Percentiles rank a stretch among this genome's conserved stretches.
phyloP scores from a whole-genome alignment of 2,888 invertebrate genomes.

The Aphidius colemani region DNA sequence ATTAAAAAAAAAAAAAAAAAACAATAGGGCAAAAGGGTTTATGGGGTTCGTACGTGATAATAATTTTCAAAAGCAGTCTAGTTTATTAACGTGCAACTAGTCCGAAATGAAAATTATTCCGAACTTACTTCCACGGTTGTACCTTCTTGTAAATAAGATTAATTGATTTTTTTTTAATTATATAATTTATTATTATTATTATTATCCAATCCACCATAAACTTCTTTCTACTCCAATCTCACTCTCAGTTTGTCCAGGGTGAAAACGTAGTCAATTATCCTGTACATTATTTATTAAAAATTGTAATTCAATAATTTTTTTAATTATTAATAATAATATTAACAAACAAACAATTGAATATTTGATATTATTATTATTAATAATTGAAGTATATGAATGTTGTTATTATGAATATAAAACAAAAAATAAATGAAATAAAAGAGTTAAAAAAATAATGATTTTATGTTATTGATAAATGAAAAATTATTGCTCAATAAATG shows the following conservation, averaged over 20 bases:
- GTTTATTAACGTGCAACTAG: conserved; percentile 39
- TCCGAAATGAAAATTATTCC: conserved; percentile 43
- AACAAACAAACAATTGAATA: not conserved
- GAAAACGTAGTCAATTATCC: conserved; percentile 56
- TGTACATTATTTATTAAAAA: conserved; percentile 46
- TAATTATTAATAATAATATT: not conserved
- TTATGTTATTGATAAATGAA: no score
- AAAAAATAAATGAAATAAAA: conserved; percentile 11
- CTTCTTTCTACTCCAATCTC: conserved; percentile 54
- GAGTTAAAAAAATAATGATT: no score
- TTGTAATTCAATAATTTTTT: no score
- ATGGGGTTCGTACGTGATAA: conserved; percentile 24
- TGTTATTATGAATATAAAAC: not conserved
- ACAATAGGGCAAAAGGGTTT: conserved; percentile 6
- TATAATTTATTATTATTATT: conserved; percentile 18
- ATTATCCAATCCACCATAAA: conserved; percentile 37
- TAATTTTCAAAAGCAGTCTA: conserved; percentile 36
- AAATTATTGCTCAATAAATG: no score
- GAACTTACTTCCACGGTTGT: conserved; percentile 54
- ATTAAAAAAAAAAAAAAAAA: not conserved
- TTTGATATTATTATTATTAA: no score
- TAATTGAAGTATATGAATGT: no score
- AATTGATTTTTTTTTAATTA: conserved; percentile 44
- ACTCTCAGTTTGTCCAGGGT: conserved; percentile 56
- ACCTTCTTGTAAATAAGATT: conserved; percentile 46